Evolutionary conservation across 2,888 invertebrate species (phyloP).

Genomic region (Heliconius erato): DNA sequence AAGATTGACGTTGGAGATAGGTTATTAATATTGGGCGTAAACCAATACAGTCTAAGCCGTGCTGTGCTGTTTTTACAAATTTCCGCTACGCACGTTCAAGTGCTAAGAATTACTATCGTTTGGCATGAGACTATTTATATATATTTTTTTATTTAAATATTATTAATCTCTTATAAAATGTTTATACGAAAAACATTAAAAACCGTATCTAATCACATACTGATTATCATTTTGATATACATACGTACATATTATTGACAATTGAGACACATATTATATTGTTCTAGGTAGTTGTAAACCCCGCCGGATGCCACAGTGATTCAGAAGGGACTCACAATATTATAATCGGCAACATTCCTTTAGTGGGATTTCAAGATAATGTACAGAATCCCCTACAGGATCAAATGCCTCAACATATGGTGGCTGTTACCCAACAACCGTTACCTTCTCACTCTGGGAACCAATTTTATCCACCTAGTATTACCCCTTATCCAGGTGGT

Average conservation of each 20-base stretch:
- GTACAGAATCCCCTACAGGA: slow-evolving; percentile 59
- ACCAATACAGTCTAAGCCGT: no score
- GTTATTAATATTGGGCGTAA: no score
- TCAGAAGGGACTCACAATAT: slow-evolving; percentile 59
- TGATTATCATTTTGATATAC: no score
- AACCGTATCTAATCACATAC: no score
- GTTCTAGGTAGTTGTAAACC: slow-evolving; percentile 65
- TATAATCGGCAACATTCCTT: slow-evolving; percentile 70
- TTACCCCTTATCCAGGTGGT: slow-evolving; percentile 41
- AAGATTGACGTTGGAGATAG: no score
- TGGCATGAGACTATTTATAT: no score
- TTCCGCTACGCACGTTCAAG: no score
- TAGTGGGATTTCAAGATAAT: slow-evolving; percentile 63
- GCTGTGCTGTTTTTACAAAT: no score
- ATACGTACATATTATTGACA: not conserved
- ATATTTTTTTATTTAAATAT: no score
- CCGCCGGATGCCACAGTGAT: slow-evolving; percentile 68
- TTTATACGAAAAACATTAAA: no score
- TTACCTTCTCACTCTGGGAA: slow-evolving; percentile 43
- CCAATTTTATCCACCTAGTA: not conserved
- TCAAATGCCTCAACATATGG: slow-evolving; percentile 59
- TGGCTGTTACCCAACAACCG: slow-evolving; percentile 60
- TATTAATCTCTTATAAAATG: no score
- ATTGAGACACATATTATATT: not conserved
- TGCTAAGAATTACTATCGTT: no score